A percentile compares a stretch with the other conserved stretches of the same genome.
phyloP scores from a whole-genome alignment of 2,113 vertebrate species.

The Haemorhous mexicanus region DNA sequence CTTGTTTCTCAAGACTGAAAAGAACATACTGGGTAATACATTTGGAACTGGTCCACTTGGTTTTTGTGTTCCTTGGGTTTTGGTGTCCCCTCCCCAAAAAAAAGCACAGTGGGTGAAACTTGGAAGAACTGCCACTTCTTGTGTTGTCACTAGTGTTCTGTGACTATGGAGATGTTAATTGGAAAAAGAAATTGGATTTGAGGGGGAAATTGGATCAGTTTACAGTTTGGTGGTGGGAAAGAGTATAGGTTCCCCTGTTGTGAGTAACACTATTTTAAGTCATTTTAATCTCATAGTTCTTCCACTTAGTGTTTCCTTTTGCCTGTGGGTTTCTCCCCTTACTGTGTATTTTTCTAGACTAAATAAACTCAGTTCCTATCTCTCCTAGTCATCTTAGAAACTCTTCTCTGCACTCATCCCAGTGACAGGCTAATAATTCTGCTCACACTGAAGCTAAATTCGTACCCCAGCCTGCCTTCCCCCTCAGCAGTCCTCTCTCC shows the following conservation, averaged over 20 bases:
- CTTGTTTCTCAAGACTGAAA: not conserved
- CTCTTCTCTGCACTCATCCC: not conserved
- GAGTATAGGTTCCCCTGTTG: not conserved
- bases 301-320: not conserved
- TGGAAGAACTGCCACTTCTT: not conserved
- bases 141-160: not conserved
- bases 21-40: not conserved
- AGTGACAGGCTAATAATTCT: not conserved
- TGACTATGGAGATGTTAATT: not conserved
- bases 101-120: not conserved
- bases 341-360: not conserved
- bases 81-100: not conserved
- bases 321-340: not conserved
- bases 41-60: not conserved
- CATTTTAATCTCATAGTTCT: not conserved
- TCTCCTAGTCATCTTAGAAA: not conserved
- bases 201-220: not conserved
- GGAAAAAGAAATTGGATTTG: not conserved
- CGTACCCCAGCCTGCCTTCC: not conserved
- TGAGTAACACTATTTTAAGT: not conserved
- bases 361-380: not conserved
- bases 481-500: not conserved
- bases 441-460: not conserved
- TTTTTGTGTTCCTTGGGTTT: not conserved
- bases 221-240: not conserved